Evolutionary conservation across 1,140 invertebrate species (phyloP).

Genomic region (Trigoniulus corallinus): DNA sequence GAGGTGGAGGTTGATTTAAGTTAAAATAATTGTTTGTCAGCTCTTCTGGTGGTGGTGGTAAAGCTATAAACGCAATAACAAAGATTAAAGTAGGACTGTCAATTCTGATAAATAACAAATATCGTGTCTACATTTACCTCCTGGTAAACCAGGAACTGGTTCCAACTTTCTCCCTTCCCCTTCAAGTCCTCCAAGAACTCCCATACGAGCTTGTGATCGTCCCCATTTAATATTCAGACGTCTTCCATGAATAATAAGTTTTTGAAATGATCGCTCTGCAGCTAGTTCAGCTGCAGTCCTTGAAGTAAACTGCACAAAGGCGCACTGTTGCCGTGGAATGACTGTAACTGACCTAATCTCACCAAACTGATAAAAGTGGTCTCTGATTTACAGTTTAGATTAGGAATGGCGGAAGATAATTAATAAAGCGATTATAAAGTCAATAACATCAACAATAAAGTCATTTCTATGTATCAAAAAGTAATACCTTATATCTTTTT

Average conservation of each 20-base stretch:
- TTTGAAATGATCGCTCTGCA: constrained; percentile 92
- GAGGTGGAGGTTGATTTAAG: constrained; percentile 27
- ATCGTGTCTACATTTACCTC: neutral
- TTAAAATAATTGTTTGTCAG: constrained; percentile 69
- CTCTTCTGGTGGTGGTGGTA: constrained; percentile 60
- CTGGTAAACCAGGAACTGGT: constrained; percentile 69
- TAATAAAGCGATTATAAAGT: constrained; percentile 7
- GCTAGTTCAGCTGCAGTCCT: constrained; percentile 77
- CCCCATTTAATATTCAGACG: constrained; percentile 95
- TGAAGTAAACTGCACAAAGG: constrained; percentile 92
- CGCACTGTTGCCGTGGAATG: constrained; percentile 85
- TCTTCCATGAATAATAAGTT: constrained; percentile 69
- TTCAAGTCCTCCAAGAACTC: constrained; percentile 18
- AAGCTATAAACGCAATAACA: constrained; percentile 25
- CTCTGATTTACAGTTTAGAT: constrained; percentile 32
- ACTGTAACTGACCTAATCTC: constrained; percentile 88
- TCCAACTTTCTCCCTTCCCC: constrained; percentile 41
- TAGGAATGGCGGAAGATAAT: constrained; percentile 10
- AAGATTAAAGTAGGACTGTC: neutral
- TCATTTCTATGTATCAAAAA: neutral
- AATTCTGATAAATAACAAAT: neutral
- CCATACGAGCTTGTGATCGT: constrained; percentile 56
- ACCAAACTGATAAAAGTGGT: constrained; percentile 98
- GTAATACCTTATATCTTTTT: constrained; percentile 63
- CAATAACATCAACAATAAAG: neutral